These are phyloP conservation scores for Drosophila eohydei DNA, from an alignment of 2,888 invertebrate genomes.

Conservation along the genomic window DNA sequence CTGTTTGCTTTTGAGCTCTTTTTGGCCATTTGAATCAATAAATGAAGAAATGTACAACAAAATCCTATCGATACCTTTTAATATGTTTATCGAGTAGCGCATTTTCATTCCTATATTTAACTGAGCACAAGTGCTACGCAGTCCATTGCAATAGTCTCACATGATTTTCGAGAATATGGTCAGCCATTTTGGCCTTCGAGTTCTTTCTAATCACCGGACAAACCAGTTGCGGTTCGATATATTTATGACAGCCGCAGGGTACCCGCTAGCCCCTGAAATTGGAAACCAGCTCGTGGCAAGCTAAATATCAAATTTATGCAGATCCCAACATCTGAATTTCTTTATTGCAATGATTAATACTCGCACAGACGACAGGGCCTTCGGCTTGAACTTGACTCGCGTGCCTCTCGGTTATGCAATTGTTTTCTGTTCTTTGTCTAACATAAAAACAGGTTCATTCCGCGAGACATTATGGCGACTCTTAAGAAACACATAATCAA, in stretches of 20 bases:
- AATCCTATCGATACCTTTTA: not conserved
- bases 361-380: slow-evolving; percentile 20
- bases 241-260: slow-evolving; percentile 37
- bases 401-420: slow-evolving; percentile 67
- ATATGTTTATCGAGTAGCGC: not conserved
- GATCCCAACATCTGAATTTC: slow-evolving; percentile 41
- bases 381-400: slow-evolving; percentile 40
- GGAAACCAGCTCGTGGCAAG: slow-evolving; percentile 34
- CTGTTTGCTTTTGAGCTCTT: not conserved
- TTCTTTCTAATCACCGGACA: slow-evolving; percentile 27
- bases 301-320: slow-evolving; percentile 57
- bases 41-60: not conserved
- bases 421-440: slow-evolving; percentile 9
- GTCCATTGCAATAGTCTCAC: not conserved
- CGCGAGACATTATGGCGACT: slow-evolving; percentile 64
- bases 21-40: not conserved
- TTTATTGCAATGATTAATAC: slow-evolving; percentile 66
- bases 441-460: slow-evolving; percentile 41
- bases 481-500: slow-evolving; percentile 8
- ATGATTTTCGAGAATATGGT: not conserved
- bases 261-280: slow-evolving; percentile 13
- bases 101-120: not conserved
- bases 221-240: slow-evolving; percentile 58
- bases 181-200: slow-evolving; percentile 31
- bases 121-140: not conserved